These are phyloP conservation scores for Gymnarchus niloticus DNA, from an alignment of 2,113 vertebrate species.

Conservation along the genomic window DNA sequence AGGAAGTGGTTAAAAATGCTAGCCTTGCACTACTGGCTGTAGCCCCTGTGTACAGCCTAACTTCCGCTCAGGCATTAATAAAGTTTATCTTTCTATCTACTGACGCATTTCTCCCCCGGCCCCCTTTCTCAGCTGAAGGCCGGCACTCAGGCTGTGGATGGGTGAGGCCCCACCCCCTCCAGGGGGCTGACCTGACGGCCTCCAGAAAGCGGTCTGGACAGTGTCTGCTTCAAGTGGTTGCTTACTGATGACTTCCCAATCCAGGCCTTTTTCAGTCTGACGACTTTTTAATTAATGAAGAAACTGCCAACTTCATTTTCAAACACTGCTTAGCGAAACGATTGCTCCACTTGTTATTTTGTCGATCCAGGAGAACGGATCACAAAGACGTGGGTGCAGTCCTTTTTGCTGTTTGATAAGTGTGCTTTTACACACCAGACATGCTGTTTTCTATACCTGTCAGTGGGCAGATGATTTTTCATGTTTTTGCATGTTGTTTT, in stretches of 20 bases:
- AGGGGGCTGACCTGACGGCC: conserved; percentile 41
- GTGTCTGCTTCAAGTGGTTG: conserved; percentile 48
- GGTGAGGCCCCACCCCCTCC: conserved; percentile 54
- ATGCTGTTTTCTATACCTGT: background rate
- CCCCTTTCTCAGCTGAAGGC: conserved; percentile 62
- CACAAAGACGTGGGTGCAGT: background rate
- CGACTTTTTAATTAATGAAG: background rate
- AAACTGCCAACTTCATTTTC: background rate
- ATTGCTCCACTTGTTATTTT: background rate
- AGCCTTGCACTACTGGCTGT: background rate
- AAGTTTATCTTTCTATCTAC: background rate
- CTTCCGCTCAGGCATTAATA: background rate
- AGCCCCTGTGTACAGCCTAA: background rate
- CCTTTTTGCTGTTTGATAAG: background rate
- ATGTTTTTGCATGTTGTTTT: conserved; percentile 21
- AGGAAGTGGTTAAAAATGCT: background rate
- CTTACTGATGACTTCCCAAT: conserved; percentile 43
- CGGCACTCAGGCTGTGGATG: conserved; percentile 45
- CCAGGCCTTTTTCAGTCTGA: conserved; percentile 32
- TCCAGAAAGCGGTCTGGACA: conserved; percentile 57
- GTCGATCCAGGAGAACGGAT: background rate
- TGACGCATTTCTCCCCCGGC: background rate
- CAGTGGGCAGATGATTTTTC: background rate
- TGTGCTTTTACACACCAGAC: background rate
- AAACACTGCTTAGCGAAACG: background rate